phyloP scores from a whole-genome alignment of 1,140 invertebrate species.

The Leptinotarsa undecemlineata region DNA sequence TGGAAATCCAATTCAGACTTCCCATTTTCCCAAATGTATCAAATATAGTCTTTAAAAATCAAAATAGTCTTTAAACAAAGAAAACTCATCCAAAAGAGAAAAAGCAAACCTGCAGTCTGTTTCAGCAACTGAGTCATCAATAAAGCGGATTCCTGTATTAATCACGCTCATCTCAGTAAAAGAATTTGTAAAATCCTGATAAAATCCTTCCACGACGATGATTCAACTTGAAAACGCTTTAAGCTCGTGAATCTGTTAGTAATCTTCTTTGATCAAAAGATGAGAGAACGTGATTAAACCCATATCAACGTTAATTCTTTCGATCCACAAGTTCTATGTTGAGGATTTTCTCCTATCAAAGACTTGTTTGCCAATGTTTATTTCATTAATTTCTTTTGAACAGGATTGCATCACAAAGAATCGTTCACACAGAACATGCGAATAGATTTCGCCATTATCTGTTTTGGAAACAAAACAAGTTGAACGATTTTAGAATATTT shows the following conservation, averaged over 20 bases:
- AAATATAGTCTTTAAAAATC: too few relatives aligned
- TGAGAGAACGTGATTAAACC: conserved; percentile 14
- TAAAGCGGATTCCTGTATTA: conserved; percentile 7
- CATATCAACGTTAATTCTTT: conserved; percentile 10
- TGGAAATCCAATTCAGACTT: too few relatives aligned
- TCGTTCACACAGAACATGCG: too few relatives aligned
- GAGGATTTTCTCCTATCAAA: neutral
- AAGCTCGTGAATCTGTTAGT: neutral
- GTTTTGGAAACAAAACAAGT: too few relatives aligned
- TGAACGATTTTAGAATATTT: too few relatives aligned
- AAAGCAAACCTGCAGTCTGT: neutral
- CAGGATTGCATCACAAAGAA: neutral
- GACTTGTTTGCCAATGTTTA: neutral
- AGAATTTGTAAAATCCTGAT: neutral
- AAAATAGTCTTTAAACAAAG: neutral
- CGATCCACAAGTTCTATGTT: conserved; percentile 1
- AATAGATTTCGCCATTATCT: too few relatives aligned
- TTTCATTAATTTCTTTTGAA: neutral
- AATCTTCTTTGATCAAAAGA: conserved; percentile 15
- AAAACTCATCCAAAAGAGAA: neutral
- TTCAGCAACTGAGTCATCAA: conserved; percentile 1
- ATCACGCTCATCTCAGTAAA: neutral
- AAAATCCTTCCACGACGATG: conserved; percentile 16
- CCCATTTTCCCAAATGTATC: too few relatives aligned
- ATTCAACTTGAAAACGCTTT: conserved; percentile 1